Conservation (phyloP, 92 coral and sea anemone species). For the Chrysogorgia sp. region DNA sequence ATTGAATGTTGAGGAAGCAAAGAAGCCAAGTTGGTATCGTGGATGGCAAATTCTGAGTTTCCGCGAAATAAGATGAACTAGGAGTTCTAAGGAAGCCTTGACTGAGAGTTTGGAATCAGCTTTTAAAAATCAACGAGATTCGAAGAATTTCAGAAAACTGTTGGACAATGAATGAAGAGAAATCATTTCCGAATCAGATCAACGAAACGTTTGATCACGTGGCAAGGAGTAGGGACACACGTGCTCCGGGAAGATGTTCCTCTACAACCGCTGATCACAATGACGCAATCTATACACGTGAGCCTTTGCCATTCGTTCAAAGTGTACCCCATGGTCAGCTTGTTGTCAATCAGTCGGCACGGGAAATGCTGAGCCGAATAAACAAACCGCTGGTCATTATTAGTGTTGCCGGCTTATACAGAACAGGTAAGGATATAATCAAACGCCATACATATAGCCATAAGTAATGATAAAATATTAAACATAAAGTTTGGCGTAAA, state of each 20-base stretch:
- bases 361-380: slow-evolving; percentile 37
- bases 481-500: background rate
- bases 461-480: background rate
- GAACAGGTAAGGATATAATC: slow-evolving; percentile 17
- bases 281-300: slow-evolving; percentile 13
- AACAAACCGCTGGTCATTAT: slow-evolving; percentile 36
- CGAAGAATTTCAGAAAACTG: background rate
- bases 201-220: background rate
- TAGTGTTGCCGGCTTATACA: slow-evolving; percentile 37
- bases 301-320: slow-evolving; percentile 38
- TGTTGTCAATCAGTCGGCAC: slow-evolving; percentile 21
- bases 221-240: background rate
- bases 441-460: background rate
- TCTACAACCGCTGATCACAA: background rate
- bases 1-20: too few relatives aligned
- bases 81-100: too few relatives aligned
- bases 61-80: too few relatives aligned
- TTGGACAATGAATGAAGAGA: background rate
- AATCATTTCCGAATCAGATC: background rate
- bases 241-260: background rate
- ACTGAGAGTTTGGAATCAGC: background rate
- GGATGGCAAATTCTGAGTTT: too few relatives aligned
- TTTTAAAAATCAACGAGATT: background rate
- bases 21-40: too few relatives aligned
- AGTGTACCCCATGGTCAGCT: slow-evolving; percentile 33